Conservation (phyloP, 2,113 vertebrate genomes). For the Orthonyx spaldingii region DNA sequence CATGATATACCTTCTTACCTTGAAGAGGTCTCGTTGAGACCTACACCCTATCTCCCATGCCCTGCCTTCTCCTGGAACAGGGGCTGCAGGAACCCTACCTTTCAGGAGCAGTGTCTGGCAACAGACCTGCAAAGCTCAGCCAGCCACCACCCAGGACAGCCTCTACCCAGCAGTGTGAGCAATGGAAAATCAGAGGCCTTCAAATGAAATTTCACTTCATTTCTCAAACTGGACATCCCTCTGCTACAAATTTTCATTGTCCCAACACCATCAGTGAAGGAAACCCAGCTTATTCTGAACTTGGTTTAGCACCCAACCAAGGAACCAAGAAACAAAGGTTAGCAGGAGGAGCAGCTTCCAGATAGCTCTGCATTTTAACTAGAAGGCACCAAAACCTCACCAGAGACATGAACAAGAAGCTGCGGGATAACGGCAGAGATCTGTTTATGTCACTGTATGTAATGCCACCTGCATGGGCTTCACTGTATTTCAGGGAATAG, state of each 20-base stretch:
- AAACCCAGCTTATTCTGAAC: background rate
- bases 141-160: background rate
- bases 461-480: background rate
- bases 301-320: background rate
- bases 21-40: background rate
- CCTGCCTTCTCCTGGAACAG: background rate
- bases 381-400: background rate
- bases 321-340: background rate
- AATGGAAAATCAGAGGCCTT: background rate
- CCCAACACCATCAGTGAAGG: background rate
- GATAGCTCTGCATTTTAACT: background rate
- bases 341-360: background rate
- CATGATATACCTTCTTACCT: background rate
- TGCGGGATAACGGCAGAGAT: background rate
- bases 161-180: background rate
- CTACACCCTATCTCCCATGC: background rate
- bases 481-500: background rate
- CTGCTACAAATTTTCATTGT: background rate
- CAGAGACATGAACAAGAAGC: background rate
- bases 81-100: background rate
- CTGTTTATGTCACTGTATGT: background rate
- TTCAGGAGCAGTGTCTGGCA: fast-evolving
- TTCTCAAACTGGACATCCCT: background rate
- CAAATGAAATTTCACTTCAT: background rate
- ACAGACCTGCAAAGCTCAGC: background rate